Evolutionary conservation across 2,797 vertebrate genomes (phyloP).

Genomic region (Synanceia verrucosa): DNA sequence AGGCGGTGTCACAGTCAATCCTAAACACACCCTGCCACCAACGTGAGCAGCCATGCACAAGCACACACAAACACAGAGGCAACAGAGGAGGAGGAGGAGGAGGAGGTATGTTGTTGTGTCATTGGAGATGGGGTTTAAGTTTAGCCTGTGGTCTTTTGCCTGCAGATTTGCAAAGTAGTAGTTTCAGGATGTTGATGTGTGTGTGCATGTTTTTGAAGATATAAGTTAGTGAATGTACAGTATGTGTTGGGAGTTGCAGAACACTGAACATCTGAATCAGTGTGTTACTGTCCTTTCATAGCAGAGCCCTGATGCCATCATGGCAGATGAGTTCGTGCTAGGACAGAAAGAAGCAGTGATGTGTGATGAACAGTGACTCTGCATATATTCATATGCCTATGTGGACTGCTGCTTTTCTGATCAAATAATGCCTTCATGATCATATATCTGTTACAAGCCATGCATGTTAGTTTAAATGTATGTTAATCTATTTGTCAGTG

Average conservation of each 20-base stretch:
- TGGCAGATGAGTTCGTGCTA: conserved; percentile 23
- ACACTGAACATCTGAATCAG: background rate
- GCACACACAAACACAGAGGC: conserved; percentile 11
- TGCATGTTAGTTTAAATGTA: conserved; percentile 12
- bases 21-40: conserved; percentile 51
- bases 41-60: background rate
- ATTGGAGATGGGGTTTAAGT: background rate
- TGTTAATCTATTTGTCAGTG: background rate
- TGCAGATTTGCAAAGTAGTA: background rate
- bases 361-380: background rate
- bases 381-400: background rate
- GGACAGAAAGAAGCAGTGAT: background rate
- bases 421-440: background rate
- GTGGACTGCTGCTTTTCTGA: background rate
- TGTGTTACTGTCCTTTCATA: conserved; percentile 16
- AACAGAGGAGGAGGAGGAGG: conserved; percentile 13
- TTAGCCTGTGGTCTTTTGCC: background rate
- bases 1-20: conserved; percentile 63
- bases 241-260: background rate
- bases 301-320: conserved; percentile 20
- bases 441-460: background rate
- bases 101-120: no score
- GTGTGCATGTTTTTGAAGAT: background rate
- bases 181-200: background rate
- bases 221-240: background rate